A percentile compares a stretch with the other conserved stretches of the same genome.
phyloP scores from a whole-genome alignment of 2,888 invertebrate species.

The Tetanocera ferruginea region DNA sequence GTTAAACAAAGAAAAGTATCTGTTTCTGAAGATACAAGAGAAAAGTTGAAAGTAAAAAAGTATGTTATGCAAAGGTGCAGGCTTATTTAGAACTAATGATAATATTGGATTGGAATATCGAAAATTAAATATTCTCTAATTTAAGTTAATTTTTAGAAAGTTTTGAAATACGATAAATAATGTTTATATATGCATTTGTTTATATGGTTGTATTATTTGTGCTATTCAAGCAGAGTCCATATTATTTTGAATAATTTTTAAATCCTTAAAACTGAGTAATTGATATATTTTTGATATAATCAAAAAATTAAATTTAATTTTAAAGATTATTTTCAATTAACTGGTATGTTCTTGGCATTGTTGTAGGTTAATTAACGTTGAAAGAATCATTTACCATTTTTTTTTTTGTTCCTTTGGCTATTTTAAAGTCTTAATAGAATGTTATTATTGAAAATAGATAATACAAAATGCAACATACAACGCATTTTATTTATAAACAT shows the following conservation, averaged over 20 bases:
- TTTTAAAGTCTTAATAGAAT: neutral
- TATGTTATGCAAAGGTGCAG: conserved; percentile 23
- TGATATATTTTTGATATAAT: too few relatives aligned
- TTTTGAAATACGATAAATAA: too few relatives aligned
- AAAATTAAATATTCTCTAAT: neutral
- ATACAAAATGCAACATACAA: neutral
- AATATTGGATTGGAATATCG: conserved; percentile 12
- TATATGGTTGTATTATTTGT: too few relatives aligned
- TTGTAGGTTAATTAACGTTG: too few relatives aligned
- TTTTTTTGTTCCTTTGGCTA: neutral
- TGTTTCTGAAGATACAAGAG: neutral
- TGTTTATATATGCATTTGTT: too few relatives aligned
- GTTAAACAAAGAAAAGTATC: neutral
- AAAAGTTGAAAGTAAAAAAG: neutral
- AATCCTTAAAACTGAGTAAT: too few relatives aligned
- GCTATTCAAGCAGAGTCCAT: too few relatives aligned
- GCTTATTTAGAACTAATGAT: neutral
- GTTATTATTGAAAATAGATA: conserved; percentile 3
- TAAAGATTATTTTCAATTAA: too few relatives aligned
- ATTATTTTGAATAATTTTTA: too few relatives aligned
- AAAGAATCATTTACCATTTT: neutral
- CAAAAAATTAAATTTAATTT: too few relatives aligned
- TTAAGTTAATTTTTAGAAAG: neutral
- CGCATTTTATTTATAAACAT: neutral
- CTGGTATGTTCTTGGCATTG: too few relatives aligned